Evolutionary conservation across 2,113 vertebrate species (phyloP).

Genomic region (Anolis sagrei): DNA sequence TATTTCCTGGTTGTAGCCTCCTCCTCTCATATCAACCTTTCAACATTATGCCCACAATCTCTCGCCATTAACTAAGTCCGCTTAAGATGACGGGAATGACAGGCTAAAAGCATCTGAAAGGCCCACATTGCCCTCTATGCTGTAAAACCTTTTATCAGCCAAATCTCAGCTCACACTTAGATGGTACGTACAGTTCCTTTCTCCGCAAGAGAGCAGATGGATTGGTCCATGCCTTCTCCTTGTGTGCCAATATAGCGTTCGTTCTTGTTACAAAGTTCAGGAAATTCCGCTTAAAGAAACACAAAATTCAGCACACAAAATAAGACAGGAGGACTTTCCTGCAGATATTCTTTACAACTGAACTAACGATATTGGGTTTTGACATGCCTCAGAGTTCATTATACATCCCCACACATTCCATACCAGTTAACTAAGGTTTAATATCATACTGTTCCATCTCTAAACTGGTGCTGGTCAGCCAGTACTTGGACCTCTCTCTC

Average conservation of each 20-base stretch:
- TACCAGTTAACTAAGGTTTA: not conserved
- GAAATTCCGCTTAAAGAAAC: conserved; percentile 84
- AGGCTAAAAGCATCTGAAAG: not conserved
- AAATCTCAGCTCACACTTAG: not conserved
- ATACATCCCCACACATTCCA: conserved; percentile 7
- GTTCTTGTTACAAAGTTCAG: conserved; percentile 91
- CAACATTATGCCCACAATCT: no score
- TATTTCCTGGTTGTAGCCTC: no score
- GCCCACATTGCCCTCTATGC: not conserved
- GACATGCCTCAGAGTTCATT: conserved; percentile 33
- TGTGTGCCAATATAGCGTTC: conserved; percentile 96
- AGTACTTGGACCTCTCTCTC: not conserved
- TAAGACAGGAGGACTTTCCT: conserved; percentile 4
- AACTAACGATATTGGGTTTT: conserved; percentile 18
- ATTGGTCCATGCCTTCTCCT: conserved; percentile 98
- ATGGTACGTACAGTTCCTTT: conserved; percentile 87
- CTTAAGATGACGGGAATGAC: no score
- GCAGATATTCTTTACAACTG: conserved; percentile 34
- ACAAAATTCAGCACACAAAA: conserved; percentile 27
- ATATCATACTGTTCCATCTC: not conserved
- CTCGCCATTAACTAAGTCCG: no score
- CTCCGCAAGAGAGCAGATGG: conserved; percentile 96
- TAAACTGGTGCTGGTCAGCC: conserved; percentile 11
- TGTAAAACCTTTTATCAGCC: conserved; percentile 19
- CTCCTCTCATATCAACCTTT: no score